Conservation (phyloP, 1,140 invertebrate genomes). For the Pogonognathellus flavescens region DNA sequence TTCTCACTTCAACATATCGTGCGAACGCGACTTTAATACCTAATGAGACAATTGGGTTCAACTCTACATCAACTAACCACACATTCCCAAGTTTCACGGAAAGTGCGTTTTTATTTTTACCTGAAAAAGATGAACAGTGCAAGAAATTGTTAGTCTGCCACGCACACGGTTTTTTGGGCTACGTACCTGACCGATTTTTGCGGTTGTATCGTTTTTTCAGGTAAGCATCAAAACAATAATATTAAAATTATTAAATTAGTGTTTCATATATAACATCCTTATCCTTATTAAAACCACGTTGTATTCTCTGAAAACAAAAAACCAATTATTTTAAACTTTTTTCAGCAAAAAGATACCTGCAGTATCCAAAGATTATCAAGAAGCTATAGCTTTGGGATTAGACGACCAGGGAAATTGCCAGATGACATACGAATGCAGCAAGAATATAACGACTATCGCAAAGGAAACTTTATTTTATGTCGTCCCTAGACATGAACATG, state of each 20-base stretch:
- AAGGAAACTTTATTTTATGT: constrained; percentile 14
- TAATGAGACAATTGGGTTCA: no score
- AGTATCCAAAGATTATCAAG: not conserved
- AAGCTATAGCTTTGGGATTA: not conserved
- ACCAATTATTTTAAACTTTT: not conserved
- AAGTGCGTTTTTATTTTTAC: constrained; percentile 59
- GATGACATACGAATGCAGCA: not conserved
- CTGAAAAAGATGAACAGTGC: constrained; percentile 58
- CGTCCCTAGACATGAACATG: not conserved
- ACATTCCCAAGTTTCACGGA: constrained; percentile 52
- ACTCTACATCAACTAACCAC: no score
- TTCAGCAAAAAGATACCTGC: not conserved
- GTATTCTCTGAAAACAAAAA: no score
- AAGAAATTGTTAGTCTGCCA: constrained; percentile 62
- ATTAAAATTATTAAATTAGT: not conserved
- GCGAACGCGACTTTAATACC: no score
- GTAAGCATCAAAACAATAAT: constrained; percentile 26
- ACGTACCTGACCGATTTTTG: constrained; percentile 42
- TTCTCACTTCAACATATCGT: not conserved
- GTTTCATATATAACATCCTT: no score
- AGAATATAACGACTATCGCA: not conserved
- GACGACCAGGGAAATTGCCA: constrained; percentile 1
- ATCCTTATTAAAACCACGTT: no score
- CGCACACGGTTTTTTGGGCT: constrained; percentile 63
- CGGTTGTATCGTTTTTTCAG: constrained; percentile 58